Evolutionary conservation across 1,140 invertebrate species (phyloP), one percentile per base, ranked within the genome.

Genomic region (Temnothorax longispinosus): DNA sequence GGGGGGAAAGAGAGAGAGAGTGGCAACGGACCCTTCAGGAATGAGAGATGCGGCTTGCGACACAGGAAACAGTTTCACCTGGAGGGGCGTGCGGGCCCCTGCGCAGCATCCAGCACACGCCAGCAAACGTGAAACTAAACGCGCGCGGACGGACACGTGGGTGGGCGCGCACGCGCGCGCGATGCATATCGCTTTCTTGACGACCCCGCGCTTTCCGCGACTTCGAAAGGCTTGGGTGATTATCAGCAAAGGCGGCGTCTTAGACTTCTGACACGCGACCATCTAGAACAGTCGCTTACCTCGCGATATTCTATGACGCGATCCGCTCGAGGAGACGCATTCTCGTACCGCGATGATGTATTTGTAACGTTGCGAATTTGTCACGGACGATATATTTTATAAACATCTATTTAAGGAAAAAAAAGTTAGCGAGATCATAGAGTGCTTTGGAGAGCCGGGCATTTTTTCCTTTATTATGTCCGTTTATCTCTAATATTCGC

Each of bases 51-150:
- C 84, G 88, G 86, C 92, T 94, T 94, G 93, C 93, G 92, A 95
- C 93, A 93, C 92, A 94, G 93, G 91, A 93, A 93, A 92, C 92
- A 85, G 91, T 92, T 93, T 93, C 91, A 92, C 92, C 92, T 94
- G 87, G 90, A 90, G 91, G 89, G 85, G 91, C 44, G 47, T 84
- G 84, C 71, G 76, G 87, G 76, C n/a, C 74, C 58, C 90, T 32
- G 44, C 69, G 27, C 78, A 85, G 88, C 78, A 87, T 87, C 88
- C 77, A 89, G 56, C 87, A 65, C 6, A 27, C 62, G 35, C 18
- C 35, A 65, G 38, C 13, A n/a, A 32, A 38, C 52, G 58, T 32
- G 21, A 64, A 60, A 11, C 18, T 44, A 52, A 35, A 27, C 54
- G 75, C 32, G 32, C 11, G 35, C 52, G 65, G 41, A 69, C 65